Base-by-base conservation (phyloP, 2,113 vertebrate species). In the Oreotragus oreotragus region DNA sequence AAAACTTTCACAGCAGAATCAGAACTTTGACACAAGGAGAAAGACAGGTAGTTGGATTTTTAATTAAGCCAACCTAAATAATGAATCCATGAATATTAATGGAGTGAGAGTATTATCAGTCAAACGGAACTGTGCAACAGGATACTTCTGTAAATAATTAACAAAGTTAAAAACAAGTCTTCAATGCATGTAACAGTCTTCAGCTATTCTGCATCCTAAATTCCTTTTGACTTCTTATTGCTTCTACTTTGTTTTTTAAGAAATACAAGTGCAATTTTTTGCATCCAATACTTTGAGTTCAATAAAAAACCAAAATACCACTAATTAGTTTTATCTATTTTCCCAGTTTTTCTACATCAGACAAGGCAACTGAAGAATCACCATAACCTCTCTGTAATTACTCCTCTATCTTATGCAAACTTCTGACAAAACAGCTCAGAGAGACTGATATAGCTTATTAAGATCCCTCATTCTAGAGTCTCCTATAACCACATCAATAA, bases 41-140 rank as follows among this genome's bases (percentile, higher is more conserved):
- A 95, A 96, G n/a, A 73, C 2, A 76, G 73, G 36, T 87, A 90
- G 17, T 6, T 16, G 43, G 36, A 23, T 84, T 95, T 91, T 84
- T 88, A 94, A 95, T 66, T 73, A 90, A 88, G 10, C 27, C 70
- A 96, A 53, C 13, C 30, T 96, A 27, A 90, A 96, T 60, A 87
- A 97, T 64, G 27, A 90, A 83, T 81, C 64, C 53, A n/a, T 13
- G 9, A 76, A 57, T 76, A 85, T 25, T 30, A 81, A 45, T 3
- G 5, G 17, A 25, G 1, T 55, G 9, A 45, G 28, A 95, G 16
- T 83, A 93, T 25, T 87, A 89, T 33, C 84, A 85, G 30, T 45
- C 30, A 55, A 88, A 79, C 3, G 2, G 19, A 51, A 93, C 55
- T 77, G 27, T 43, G 28, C 51, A 94, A 64, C 7, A 33, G 5